A percentile compares a stretch with the other conserved stretches of the same genome.
These are phyloP conservation scores for Mesopsocus fuscifrons DNA, from an alignment of 2,888 invertebrate species.

Conservation along the genomic window DNA sequence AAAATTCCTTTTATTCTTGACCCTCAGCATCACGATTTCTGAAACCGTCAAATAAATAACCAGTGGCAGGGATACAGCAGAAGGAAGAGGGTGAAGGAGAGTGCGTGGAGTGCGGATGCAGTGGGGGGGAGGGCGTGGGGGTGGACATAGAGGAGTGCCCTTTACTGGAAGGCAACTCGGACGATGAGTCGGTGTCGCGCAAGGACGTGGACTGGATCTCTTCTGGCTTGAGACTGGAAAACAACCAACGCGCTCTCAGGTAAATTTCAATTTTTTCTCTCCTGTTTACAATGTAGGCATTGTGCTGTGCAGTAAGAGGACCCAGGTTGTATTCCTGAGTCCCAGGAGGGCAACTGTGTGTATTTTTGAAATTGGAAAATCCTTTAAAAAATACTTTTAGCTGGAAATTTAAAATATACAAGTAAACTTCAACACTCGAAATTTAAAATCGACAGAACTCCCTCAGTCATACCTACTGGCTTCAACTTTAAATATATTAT, in stretches of 20 bases:
- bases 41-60: slow-evolving; percentile 9
- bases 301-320: no score
- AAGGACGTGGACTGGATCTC: slow-evolving; percentile 3
- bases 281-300: background rate
- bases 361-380: no score
- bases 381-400: no score
- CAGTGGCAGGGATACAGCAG: background rate
- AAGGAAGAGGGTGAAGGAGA: no score
- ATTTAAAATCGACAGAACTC: no score
- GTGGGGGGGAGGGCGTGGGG: background rate
- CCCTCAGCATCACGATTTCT: slow-evolving; percentile 9
- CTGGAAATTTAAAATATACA: no score
- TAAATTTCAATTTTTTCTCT: background rate
- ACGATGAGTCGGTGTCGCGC: slow-evolving; percentile 1
- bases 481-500: no score
- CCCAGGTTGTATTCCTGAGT: no score
- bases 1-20: background rate
- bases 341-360: no score
- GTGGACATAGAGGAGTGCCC: slow-evolving; percentile 3
- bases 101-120: slow-evolving; percentile 1
- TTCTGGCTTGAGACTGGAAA: slow-evolving; percentile 3
- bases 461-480: no score
- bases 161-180: slow-evolving; percentile 4
- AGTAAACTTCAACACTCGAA: no score
- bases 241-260: background rate